These are phyloP conservation scores for Chloroceryle aenea DNA, from an alignment of 2,113 vertebrate species.

Conservation along the genomic window DNA sequence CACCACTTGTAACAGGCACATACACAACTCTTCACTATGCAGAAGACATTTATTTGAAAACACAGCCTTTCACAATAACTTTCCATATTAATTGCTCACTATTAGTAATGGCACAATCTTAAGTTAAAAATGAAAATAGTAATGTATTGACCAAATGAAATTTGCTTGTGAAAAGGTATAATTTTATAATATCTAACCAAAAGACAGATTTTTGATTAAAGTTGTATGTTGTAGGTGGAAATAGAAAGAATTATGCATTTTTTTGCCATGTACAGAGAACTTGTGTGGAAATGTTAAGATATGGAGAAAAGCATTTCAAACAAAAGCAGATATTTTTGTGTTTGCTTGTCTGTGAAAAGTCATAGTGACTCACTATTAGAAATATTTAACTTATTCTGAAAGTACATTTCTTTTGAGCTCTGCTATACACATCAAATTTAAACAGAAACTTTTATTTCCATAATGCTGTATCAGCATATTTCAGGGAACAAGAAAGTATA, in stretches of 20 bases:
- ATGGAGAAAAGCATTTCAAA: neutral
- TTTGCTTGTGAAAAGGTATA: neutral
- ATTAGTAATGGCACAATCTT: neutral
- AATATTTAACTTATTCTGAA: neutral
- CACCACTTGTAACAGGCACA: neutral
- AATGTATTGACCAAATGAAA: neutral
- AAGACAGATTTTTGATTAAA: neutral
- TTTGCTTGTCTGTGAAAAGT: neutral
- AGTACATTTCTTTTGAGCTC: neutral
- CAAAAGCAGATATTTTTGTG: neutral
- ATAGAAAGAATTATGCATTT: neutral
- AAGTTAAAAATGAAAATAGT: neutral
- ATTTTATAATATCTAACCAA: neutral
- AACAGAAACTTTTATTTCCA: neutral
- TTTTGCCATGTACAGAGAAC: neutral
- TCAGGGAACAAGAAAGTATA: neutral
- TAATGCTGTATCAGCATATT: neutral
- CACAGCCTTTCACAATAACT: neutral
- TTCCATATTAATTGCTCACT: neutral
- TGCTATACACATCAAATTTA: rapidly evolving
- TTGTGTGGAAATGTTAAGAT: neutral
- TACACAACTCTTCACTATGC: neutral
- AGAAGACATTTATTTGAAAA: conserved; percentile 25
- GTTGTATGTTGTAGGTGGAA: neutral
- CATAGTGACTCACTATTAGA: neutral